These are phyloP conservation scores for Takifugu flavidus DNA, from an alignment of 2,113 vertebrate species.

Conservation along the genomic window DNA sequence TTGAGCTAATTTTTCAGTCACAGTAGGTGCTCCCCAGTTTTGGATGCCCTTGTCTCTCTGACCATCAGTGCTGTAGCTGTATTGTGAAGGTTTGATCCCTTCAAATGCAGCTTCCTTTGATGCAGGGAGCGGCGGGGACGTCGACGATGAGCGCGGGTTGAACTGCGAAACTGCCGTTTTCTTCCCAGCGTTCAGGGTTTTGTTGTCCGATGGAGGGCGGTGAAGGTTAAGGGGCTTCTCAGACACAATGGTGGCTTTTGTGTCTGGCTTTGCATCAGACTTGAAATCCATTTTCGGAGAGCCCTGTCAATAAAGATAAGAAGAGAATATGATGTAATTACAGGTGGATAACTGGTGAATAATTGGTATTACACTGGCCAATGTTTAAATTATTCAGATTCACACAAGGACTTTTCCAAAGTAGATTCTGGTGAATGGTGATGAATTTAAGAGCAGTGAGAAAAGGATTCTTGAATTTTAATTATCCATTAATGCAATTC, in stretches of 20 bases:
- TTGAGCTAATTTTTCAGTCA: constrained; percentile 93
- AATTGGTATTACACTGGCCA: not conserved
- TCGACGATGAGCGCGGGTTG: constrained; percentile 54
- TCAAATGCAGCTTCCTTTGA: constrained; percentile 75
- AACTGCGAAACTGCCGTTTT: constrained; percentile 64
- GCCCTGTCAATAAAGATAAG: constrained; percentile 55
- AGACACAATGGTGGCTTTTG: constrained; percentile 54
- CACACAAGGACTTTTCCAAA: not conserved
- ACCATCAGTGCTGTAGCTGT: constrained; percentile 63
- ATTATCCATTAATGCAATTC: constrained; percentile 36
- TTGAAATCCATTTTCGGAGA: constrained; percentile 73
- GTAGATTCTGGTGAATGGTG: not conserved
- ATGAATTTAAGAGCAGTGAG: too few species aligned
- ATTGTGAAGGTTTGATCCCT: constrained; percentile 72
- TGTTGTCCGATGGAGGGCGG: constrained; percentile 65
- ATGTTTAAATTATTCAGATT: not conserved
- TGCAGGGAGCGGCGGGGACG: constrained; percentile 49
- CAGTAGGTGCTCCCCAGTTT: constrained; percentile 83
- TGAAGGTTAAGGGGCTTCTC: constrained; percentile 77
- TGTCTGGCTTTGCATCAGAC: constrained; percentile 72
- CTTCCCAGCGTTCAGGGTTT: constrained; percentile 71
- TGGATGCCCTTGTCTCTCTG: constrained; percentile 81
- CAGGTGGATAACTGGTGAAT: too few species aligned
- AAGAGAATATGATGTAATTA: not conserved
- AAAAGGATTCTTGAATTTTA: constrained; percentile 7